These are phyloP conservation scores for Myripristis jacobus DNA, from an alignment of 2,797 vertebrate genomes.

Conservation along the genomic window DNA sequence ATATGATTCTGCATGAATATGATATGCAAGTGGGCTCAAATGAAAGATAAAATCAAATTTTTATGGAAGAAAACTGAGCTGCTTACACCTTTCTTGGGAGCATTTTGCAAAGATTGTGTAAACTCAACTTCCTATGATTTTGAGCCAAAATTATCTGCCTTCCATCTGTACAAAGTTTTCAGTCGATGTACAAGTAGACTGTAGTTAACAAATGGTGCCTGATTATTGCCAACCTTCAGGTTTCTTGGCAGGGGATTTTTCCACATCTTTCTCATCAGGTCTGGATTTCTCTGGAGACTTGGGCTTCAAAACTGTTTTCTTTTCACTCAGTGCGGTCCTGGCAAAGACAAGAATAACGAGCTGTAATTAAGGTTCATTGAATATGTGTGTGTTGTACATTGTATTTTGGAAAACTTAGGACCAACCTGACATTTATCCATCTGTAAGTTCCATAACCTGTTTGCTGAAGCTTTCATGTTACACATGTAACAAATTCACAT, in stretches of 20 bases:
- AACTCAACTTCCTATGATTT: background rate
- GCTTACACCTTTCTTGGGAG: background rate
- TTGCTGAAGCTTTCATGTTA: background rate
- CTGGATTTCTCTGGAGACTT: constrained; percentile 96
- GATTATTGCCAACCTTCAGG: constrained; percentile 86
- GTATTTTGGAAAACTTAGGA: background rate
- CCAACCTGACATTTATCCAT: too few species aligned
- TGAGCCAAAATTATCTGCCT: background rate
- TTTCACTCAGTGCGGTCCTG: constrained; percentile 97
- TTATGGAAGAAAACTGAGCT: background rate
- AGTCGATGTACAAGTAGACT: background rate
- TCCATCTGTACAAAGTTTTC: background rate
- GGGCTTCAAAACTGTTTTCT: constrained; percentile 94
- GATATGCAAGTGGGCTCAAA: background rate
- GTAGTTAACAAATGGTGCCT: background rate
- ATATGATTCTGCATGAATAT: background rate
- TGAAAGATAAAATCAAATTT: background rate
- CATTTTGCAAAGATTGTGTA: background rate
- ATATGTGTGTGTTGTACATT: background rate
- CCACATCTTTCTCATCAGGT: constrained; percentile 95
- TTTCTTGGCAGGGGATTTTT: constrained; percentile 97
- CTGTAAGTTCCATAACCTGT: background rate
- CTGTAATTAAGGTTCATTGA: background rate
- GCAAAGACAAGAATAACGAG: constrained; percentile 26
- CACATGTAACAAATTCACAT: background rate